Evolutionary conservation across 2,797 vertebrate genomes (phyloP), one percentile per base, ranked within the genome.

Genomic region (Coracias cyanogaster): DNA sequence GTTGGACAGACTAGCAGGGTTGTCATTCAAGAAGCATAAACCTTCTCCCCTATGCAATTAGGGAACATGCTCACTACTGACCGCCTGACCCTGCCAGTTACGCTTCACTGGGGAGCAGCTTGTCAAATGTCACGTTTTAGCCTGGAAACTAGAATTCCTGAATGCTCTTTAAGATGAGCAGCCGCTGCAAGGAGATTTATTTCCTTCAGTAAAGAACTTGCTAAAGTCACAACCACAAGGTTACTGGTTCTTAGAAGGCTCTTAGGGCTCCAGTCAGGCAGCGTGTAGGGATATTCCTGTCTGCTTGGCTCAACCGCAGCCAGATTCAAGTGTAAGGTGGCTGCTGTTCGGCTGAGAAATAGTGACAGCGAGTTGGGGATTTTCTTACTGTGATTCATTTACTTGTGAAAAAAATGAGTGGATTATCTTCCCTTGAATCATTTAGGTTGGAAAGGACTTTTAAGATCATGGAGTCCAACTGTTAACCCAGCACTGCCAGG

Each of bases 1-100:
- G 12, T 51, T 55, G 65, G 86, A n/a, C 45, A 80, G 54, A 55
- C 72, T 70, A 60, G 29, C 18, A 39, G 39, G 43, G 78, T 62
- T 95, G 69, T 93, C 76, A 82, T 87, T 65, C 66, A 62, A 29
- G 67, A 72, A 83, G 74, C 82, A 66, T 28, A 86, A 91, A 43
- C 67, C 57, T 84, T 77, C 67, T 94, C 78, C 87, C 86, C 78
- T 25, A 43, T 77, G 80, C 77, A 96, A 85, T 97, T 94, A 97
- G 83, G 61, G 88, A 94, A 83, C 65, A 72, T 60, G 46, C 54
- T 89, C 72, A 48, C 46, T 73, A 45, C 87, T 91, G 51, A 71
- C 86, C 85, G 82, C 45, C 87, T 91, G 51, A 71, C 86, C 85
- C 84, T 89, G 89, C 60, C 93, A 79, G 87, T 85, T 79, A 9